phyloP scores from a whole-genome alignment of 2,797 vertebrate genomes.

The Poliocrania exsul region DNA sequence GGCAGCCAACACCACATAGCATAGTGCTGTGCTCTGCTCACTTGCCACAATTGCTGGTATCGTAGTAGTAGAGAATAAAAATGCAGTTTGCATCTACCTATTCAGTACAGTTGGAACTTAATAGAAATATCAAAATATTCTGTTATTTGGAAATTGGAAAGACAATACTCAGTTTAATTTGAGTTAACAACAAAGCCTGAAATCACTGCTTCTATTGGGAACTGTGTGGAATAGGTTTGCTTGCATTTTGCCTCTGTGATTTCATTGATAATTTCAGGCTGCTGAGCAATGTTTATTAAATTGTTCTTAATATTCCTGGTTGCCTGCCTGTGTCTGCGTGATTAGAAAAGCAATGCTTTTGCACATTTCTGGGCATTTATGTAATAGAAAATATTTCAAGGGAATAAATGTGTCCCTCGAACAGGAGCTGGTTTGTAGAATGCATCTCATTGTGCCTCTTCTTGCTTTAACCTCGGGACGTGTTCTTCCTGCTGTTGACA shows the following conservation, averaged over 20 bases:
- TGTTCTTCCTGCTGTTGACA: neutral
- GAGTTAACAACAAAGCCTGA: neutral
- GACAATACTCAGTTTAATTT: neutral
- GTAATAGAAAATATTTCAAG: neutral
- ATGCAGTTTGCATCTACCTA: neutral
- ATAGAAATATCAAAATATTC: neutral
- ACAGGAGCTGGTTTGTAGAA: neutral
- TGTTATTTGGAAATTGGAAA: neutral
- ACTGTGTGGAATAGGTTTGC: neutral
- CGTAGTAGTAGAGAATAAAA: neutral
- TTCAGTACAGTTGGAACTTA: neutral
- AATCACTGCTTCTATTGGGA: neutral
- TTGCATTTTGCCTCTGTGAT: neutral
- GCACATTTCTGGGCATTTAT: neutral
- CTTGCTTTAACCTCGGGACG: accelerated
- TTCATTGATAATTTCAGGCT: neutral
- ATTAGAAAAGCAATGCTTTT: neutral
- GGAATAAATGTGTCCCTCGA: neutral
- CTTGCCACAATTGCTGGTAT: neutral
- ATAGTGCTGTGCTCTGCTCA: neutral
- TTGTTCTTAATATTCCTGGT: neutral
- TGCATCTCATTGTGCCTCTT: neutral
- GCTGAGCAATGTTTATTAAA: neutral
- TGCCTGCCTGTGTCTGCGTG: neutral
- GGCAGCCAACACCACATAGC: neutral